phyloP scores from a whole-genome alignment of 2,888 invertebrate species.

The Perithous albicinctus region DNA sequence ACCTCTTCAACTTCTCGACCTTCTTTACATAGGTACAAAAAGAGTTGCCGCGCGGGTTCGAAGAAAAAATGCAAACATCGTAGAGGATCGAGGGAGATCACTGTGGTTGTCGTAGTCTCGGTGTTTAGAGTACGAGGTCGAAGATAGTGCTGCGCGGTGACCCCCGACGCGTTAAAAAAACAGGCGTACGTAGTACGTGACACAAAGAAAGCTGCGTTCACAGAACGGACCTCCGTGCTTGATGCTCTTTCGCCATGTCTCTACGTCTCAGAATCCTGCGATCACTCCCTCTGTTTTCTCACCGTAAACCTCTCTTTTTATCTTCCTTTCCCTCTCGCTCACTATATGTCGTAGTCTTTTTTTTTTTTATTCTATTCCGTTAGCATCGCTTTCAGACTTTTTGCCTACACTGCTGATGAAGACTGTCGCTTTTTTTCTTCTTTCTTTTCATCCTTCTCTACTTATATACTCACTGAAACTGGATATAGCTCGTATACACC shows the following conservation, averaged over 20 bases:
- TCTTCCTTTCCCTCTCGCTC: conserved; percentile 39
- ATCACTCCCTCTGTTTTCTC: conserved; percentile 66
- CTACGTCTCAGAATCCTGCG: conserved; percentile 55
- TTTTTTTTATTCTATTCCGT: conserved; percentile 57
- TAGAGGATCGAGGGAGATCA: conserved; percentile 24
- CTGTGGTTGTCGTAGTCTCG: conserved; percentile 22
- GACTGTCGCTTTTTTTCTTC: conserved; percentile 29
- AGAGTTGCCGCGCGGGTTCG: conserved; percentile 11
- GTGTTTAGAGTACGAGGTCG: conserved; percentile 56
- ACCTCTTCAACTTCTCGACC: conserved; percentile 10
- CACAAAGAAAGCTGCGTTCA: conserved; percentile 70
- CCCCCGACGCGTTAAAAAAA: conserved; percentile 74
- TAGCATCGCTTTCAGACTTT: conserved; percentile 66
- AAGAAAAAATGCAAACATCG: conserved; percentile 58
- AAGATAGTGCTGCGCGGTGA: conserved; percentile 47
- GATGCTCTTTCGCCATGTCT: conserved; percentile 47
- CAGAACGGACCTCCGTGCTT: conserved; percentile 65
- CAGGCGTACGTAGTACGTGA: conserved; percentile 74
- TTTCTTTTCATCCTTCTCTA: conserved; percentile 46
- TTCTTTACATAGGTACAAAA: conserved; percentile 71
- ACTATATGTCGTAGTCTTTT: conserved; percentile 14
- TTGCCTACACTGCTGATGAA: conserved; percentile 57
- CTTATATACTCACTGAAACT: conserved; percentile 56
- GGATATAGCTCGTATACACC: conserved; percentile 64
- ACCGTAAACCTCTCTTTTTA: conserved; percentile 49